Evolutionary conservation across 2,797 vertebrate species (phyloP).

Genomic region (Eulemur albifrons): DNA sequence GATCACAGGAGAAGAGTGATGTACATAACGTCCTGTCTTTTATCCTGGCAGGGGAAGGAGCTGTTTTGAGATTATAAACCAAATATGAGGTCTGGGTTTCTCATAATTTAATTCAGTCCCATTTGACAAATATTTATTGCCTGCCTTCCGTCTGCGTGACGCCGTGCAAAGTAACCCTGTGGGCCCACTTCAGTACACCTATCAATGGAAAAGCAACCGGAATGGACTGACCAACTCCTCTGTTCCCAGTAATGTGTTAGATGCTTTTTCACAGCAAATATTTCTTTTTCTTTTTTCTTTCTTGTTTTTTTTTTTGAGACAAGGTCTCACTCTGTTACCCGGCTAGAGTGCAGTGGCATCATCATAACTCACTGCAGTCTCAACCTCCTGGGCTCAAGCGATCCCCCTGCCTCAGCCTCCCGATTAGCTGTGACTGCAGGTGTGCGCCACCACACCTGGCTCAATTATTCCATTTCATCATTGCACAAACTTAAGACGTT

Average conservation of each 20-base stretch:
- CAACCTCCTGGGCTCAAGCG: no score
- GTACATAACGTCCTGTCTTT: neutral
- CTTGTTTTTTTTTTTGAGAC: no score
- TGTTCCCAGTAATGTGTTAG: neutral
- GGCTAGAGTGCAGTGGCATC: no score
- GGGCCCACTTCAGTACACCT: neutral
- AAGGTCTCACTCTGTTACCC: no score
- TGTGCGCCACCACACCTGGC: no score
- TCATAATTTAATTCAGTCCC: neutral
- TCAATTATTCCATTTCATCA: no score
- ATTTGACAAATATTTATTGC: neutral
- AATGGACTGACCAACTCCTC: rapidly evolving
- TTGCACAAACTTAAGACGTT: neutral
- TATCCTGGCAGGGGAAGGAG: neutral
- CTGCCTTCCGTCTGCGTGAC: neutral
- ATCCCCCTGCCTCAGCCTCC: no score
- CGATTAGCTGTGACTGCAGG: no score
- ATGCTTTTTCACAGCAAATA: neutral
- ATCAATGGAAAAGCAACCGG: neutral
- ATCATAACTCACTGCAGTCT: no score
- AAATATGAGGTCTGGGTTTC: neutral
- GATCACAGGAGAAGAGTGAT: neutral
- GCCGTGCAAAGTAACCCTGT: neutral
- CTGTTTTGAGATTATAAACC: neutral
- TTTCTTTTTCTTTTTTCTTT: no score